A percentile compares a stretch with the other conserved stretches of the same genome.
phyloP scores from a whole-genome alignment of 2,113 vertebrate species.

The Chaetops frenatus region DNA sequence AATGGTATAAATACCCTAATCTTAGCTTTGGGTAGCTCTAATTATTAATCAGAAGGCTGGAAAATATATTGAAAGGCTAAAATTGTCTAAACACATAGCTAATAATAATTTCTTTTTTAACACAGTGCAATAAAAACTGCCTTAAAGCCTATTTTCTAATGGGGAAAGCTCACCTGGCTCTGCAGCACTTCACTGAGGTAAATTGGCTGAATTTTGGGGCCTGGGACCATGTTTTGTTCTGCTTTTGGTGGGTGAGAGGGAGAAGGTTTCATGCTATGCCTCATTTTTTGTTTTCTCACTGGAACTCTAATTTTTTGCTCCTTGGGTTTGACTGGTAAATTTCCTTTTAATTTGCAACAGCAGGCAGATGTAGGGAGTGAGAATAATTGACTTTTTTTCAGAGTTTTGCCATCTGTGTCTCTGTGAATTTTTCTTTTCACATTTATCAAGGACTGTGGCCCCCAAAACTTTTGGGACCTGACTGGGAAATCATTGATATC shows the following conservation, averaged over 20 bases:
- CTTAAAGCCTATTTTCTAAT: constrained; percentile 87
- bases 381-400: background rate
- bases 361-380: background rate
- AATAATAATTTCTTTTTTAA: background rate
- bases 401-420: background rate
- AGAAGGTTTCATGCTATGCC: no score
- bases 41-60: background rate
- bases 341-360: background rate
- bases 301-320: background rate
- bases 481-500: background rate
- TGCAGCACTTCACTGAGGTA: constrained; percentile 79
- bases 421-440: background rate
- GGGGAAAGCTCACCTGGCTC: constrained; percentile 82
- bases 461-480: background rate
- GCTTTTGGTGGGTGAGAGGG: background rate
- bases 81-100: background rate
- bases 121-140: constrained; percentile 83
- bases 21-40: background rate
- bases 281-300: background rate
- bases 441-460: background rate
- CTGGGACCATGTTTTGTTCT: background rate
- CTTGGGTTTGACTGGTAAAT: background rate
- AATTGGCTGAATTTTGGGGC: background rate
- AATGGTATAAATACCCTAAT: background rate
- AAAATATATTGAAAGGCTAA: background rate